Conservation (phyloP, 2,113 vertebrate species). For the Macrotis lagotis region DNA sequence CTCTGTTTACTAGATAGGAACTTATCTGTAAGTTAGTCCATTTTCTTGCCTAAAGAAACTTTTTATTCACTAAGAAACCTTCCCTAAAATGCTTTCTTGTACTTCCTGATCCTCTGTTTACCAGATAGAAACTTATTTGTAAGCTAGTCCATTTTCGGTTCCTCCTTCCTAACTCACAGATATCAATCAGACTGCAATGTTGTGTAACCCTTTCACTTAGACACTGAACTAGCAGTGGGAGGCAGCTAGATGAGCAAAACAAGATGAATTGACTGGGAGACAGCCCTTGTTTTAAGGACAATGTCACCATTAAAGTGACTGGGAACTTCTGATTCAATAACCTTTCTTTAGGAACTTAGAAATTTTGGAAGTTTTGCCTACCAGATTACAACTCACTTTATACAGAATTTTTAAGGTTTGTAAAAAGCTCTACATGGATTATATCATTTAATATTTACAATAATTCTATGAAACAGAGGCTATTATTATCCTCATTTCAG, state of each 20-base stretch:
- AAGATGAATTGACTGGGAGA: neutral
- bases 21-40: neutral
- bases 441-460: neutral
- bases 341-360: constrained; percentile 16
- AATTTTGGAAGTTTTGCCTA: neutral
- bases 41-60: neutral
- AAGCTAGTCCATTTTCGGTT: neutral
- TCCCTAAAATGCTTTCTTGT: neutral
- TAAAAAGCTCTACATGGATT: neutral
- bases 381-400: neutral
- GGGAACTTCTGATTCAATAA: neutral
- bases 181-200: constrained; percentile 14
- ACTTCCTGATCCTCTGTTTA: neutral
- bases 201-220: constrained; percentile 36
- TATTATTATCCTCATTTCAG: neutral
- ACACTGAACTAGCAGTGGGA: neutral
- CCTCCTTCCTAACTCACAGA: constrained; percentile 53
- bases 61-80: neutral
- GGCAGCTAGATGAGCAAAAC: constrained; percentile 6
- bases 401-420: neutral
- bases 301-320: constrained; percentile 2
- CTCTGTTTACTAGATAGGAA: neutral
- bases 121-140: neutral
- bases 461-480: neutral
- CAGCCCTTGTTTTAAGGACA: neutral